Conservation (phyloP, 1,140 invertebrate genomes). For the Metopolophium dirhodum region DNA sequence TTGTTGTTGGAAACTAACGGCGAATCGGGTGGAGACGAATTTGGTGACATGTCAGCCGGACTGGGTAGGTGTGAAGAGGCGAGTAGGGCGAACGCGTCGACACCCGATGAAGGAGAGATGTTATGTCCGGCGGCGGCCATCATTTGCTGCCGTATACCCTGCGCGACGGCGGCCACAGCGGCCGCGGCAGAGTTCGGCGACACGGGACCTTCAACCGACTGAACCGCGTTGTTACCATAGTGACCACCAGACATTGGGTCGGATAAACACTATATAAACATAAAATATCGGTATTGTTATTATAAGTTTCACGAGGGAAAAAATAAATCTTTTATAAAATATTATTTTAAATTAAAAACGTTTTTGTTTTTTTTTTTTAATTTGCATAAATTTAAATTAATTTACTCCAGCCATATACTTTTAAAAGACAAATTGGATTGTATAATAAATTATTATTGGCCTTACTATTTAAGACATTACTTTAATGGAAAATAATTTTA, state of each 20-base stretch:
- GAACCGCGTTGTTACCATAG: conserved; percentile 54
- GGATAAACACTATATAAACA: conserved; percentile 41
- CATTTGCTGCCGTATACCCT: conserved; percentile 76
- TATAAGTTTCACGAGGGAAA: not conserved
- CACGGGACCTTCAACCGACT: conserved; percentile 62
- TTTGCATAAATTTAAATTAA: conserved; percentile 43
- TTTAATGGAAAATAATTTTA: not conserved
- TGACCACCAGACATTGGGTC: conserved; percentile 48
- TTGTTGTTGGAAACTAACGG: conserved; percentile 59
- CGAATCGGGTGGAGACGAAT: conserved; percentile 56
- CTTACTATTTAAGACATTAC: not conserved
- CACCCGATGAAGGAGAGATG: conserved; percentile 44
- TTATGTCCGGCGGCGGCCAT: conserved; percentile 67
- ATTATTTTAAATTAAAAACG: conserved; percentile 49
- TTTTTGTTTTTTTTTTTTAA: conserved; percentile 20
- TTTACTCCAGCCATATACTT: not conserved
- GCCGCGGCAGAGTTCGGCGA: conserved; percentile 70
- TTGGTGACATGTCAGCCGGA: conserved; percentile 61
- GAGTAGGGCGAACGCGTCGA: conserved; percentile 60
- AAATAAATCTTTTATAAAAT: conserved; percentile 42
- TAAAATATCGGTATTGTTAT: conserved; percentile 48
- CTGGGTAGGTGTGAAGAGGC: conserved; percentile 64
- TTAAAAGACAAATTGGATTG: conserved; percentile 22
- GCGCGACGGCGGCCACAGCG: conserved; percentile 75
- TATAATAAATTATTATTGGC: conserved; percentile 41